Evolutionary conservation across 2,113 vertebrate genomes (phyloP).

Genomic region (Cygnus atratus): DNA sequence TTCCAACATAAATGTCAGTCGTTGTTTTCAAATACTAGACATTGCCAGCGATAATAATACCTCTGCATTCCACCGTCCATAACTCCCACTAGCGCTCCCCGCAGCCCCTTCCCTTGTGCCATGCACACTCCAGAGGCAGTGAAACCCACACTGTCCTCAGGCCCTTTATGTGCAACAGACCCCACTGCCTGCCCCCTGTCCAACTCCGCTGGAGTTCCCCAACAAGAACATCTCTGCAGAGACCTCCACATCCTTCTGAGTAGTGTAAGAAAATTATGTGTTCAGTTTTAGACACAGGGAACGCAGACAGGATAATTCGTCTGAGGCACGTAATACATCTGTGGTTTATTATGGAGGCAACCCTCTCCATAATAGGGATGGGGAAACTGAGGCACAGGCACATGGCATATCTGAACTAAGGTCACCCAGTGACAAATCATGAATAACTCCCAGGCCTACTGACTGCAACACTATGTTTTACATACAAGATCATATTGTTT

Average conservation of each 20-base stretch:
- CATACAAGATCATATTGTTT: neutral
- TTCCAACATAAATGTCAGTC: neutral
- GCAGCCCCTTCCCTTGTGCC: neutral
- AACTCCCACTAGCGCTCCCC: neutral
- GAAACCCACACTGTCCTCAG: neutral
- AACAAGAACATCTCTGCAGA: neutral
- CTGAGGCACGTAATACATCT: rapidly evolving
- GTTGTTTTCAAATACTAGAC: neutral
- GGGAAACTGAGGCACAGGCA: neutral
- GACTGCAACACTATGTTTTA: rapidly evolving
- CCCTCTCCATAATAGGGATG: neutral
- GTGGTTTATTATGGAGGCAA: neutral
- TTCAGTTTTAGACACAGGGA: neutral
- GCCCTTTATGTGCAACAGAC: neutral
- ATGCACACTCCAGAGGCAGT: neutral
- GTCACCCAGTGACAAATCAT: neutral
- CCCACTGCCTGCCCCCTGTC: neutral
- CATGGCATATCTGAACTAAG: neutral
- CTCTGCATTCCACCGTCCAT: neutral
- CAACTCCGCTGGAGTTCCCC: neutral
- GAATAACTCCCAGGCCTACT: too few species aligned
- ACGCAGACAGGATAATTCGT: neutral
- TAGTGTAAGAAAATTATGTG: rapidly evolving
- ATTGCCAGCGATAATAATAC: neutral
- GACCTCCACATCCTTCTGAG: neutral